Percentiles rank a stretch among this genome's conserved stretches.
phyloP scores from a whole-genome alignment of 2,113 vertebrate species.

The Phrynosoma blainvillii region DNA sequence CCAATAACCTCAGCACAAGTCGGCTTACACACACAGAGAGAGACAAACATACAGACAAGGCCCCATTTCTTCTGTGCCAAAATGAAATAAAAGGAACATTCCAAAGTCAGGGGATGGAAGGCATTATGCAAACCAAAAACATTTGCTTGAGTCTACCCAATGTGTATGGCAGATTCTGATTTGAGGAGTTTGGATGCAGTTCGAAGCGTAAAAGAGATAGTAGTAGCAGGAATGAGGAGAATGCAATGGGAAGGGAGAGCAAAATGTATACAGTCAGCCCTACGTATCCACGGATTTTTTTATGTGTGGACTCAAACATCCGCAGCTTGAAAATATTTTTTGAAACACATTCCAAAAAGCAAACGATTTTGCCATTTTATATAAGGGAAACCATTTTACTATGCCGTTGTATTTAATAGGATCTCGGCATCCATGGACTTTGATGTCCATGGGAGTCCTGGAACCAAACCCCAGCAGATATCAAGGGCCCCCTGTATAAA shows the following conservation, averaged over 20 bases:
- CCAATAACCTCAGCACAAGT: not conserved
- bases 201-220: not conserved
- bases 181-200: not conserved
- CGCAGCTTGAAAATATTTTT: no score
- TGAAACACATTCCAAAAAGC: no score
- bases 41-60: not conserved
- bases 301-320: no score
- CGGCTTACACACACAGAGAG: not conserved
- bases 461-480: no score
- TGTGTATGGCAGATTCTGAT: not conserved
- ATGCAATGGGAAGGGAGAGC: not conserved
- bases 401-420: no score
- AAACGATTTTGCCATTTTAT: no score
- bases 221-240: not conserved
- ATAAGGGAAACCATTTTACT: no score
- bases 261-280: not conserved
- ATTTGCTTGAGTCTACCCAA: not conserved
- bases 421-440: no score
- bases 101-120: not conserved
- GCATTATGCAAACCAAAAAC: not conserved
- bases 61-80: not conserved
- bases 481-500: no score
- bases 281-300: not conserved
- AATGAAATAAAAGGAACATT: conserved; percentile 9
- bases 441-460: no score